Evolutionary conservation across 2,113 vertebrate genomes (phyloP).

Genomic region (Onychostruthus taczanowskii): DNA sequence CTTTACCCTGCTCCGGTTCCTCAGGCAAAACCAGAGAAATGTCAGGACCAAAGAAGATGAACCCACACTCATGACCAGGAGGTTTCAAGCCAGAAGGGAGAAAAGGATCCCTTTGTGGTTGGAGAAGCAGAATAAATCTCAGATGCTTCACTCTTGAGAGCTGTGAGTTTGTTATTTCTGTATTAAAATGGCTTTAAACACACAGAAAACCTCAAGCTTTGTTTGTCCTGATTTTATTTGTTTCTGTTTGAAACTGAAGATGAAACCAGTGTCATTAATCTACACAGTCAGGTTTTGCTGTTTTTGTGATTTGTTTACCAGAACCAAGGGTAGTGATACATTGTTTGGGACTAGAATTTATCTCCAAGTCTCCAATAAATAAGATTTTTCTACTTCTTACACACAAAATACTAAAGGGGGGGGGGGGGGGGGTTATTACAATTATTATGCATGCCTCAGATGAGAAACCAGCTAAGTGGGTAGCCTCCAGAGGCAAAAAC

Average conservation of each 20-base stretch:
- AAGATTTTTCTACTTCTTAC: not conserved
- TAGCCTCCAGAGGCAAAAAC: not conserved
- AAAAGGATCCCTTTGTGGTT: not conserved
- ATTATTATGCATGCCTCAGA: not conserved
- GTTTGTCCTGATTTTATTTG: not conserved
- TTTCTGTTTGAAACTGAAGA: not conserved
- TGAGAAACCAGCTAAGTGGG: not conserved
- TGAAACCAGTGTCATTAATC: not conserved
- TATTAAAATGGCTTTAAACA: not conserved
- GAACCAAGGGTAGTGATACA: not conserved
- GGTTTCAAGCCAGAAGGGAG: not conserved
- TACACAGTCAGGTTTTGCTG: not conserved
- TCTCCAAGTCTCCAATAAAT: not conserved
- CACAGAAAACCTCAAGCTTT: not conserved
- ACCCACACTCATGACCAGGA: not conserved
- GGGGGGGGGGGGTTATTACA: not conserved
- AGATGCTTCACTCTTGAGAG: not conserved
- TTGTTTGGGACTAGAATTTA: not conserved
- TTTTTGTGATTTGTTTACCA: not conserved
- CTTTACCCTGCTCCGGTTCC: not conserved
- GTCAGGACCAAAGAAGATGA: not conserved
- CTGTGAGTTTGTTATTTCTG: not conserved
- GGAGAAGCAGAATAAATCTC: slow-evolving; percentile 10
- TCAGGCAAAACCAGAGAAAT: not conserved
- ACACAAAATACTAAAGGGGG: not conserved